Conservation (phyloP, 1,140 invertebrate species). For the Adoxophyes honmai region DNA sequence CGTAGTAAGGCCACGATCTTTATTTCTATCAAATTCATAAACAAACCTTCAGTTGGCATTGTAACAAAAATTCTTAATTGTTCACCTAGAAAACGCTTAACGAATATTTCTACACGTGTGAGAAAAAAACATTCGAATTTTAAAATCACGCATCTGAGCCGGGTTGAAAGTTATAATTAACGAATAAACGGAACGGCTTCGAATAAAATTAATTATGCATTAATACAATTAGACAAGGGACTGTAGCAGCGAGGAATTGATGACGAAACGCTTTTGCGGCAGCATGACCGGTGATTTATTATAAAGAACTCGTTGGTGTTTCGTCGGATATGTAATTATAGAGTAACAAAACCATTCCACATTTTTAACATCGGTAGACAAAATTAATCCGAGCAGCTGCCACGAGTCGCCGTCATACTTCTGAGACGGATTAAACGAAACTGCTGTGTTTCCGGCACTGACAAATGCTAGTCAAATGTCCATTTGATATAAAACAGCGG, state of each 20-base stretch:
- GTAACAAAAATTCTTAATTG: no score
- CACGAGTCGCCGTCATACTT: conserved; percentile 18
- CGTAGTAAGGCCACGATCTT: no score
- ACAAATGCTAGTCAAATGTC: conserved; percentile 6
- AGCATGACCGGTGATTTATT: conserved; percentile 21
- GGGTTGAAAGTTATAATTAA: no score
- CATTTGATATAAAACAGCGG: neutral
- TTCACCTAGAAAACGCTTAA: no score
- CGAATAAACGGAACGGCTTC: no score
- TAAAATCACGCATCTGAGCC: no score
- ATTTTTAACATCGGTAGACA: conserved; percentile 47
- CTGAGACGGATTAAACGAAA: neutral
- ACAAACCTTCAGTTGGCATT: no score
- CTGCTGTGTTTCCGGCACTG: neutral
- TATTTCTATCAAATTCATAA: no score
- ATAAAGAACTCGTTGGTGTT: conserved; percentile 21
- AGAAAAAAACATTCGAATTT: no score
- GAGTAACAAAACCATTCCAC: conserved; percentile 30
- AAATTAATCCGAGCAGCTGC: conserved; percentile 60
- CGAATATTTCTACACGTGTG: no score
- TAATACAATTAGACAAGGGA: neutral
- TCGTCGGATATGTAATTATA: conserved; percentile 37
- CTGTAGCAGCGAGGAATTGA: neutral
- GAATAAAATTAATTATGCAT: neutral
- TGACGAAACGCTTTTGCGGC: neutral